phyloP scores from a whole-genome alignment of 2,797 vertebrate species.

The Acanthornis magna region DNA sequence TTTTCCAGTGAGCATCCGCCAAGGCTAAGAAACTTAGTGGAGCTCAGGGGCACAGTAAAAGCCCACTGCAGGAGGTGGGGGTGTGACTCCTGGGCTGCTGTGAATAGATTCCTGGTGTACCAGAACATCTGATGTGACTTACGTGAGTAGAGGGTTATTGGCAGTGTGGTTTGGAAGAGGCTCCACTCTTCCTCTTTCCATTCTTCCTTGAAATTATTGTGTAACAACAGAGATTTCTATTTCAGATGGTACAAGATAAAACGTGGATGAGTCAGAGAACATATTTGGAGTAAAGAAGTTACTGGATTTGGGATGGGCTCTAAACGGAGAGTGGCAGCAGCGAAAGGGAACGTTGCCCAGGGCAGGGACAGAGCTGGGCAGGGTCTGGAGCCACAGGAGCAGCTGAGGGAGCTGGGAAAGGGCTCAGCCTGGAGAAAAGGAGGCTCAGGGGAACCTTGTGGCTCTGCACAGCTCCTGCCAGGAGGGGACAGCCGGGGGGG shows the following conservation, averaged over 20 bases:
- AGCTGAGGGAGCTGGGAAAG: background rate
- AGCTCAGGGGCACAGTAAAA: conserved; percentile 19
- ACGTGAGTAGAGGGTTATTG: background rate
- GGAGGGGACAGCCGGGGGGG: background rate
- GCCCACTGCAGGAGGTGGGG: background rate
- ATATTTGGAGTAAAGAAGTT: fast-evolving
- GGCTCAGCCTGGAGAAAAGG: background rate
- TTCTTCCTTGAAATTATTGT: background rate
- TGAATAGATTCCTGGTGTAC: background rate
- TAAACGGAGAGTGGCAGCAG: background rate
- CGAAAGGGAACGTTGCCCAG: too few species aligned
- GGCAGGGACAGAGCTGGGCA: background rate
- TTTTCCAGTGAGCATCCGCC: conserved; percentile 30
- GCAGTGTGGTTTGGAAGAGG: background rate
- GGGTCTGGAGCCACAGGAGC: background rate
- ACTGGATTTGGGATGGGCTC: background rate
- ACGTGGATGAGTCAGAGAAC: background rate
- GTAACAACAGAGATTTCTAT: fast-evolving
- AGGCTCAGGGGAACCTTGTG: background rate
- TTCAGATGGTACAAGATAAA: background rate
- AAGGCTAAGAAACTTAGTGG: background rate
- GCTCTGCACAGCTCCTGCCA: background rate
- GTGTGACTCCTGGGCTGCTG: background rate
- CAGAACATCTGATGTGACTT: background rate
- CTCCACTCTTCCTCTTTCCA: background rate